Percentiles rank a stretch among this genome's conserved stretches.
Conservation (phyloP, 2,888 invertebrate species). For the Tigriopus californicus region DNA sequence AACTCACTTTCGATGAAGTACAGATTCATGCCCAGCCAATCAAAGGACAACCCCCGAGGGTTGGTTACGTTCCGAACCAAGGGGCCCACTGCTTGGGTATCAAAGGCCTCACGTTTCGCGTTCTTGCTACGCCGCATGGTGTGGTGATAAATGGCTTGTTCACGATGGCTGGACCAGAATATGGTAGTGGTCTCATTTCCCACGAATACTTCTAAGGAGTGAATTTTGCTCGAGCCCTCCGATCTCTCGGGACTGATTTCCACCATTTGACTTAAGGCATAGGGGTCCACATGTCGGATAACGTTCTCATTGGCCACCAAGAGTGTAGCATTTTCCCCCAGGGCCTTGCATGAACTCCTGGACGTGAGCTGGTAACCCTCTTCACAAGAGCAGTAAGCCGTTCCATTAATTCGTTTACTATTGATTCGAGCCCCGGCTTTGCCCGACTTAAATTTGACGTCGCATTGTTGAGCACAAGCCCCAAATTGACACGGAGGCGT, state of each 20-base stretch:
- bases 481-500: constrained; percentile 37
- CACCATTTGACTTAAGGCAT: not conserved
- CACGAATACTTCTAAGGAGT: constrained; percentile 33
- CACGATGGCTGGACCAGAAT: not conserved
- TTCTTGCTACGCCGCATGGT: not conserved
- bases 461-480: constrained; percentile 55
- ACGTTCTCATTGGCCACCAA: constrained; percentile 44
- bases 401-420: constrained; percentile 26
- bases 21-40: constrained; percentile 45
- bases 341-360: constrained; percentile 17
- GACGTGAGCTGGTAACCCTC: constrained; percentile 33
- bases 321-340: constrained; percentile 38
- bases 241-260: not conserved
- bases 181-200: not conserved
- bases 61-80: constrained; percentile 34
- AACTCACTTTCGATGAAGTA: constrained; percentile 50
- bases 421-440: not conserved
- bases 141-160: constrained; percentile 2
- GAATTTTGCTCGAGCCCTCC: constrained; percentile 25
- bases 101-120: not conserved
- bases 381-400: constrained; percentile 39
- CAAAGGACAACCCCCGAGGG: constrained; percentile 54
- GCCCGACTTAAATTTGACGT: constrained; percentile 15
- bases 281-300: constrained; percentile 39
- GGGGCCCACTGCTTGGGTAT: constrained; percentile 17